phyloP scores from a whole-genome alignment of 2,888 invertebrate genomes.

The Ceriagrion tenellum region DNA sequence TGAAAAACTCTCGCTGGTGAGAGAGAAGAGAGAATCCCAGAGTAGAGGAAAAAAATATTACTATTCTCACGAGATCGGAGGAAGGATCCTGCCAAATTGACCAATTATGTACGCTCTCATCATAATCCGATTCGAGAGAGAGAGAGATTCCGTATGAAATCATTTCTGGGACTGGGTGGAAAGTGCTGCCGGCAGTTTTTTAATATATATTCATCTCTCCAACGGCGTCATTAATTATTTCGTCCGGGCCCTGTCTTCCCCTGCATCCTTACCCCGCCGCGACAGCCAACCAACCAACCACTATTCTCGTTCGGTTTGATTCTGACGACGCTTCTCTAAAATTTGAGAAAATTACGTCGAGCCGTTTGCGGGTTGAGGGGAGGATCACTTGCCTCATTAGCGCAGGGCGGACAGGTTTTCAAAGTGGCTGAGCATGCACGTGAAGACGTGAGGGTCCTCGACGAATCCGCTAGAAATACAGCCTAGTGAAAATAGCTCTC shows the following conservation, averaged over 20 bases:
- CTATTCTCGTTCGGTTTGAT: not conserved
- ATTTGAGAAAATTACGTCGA: not conserved
- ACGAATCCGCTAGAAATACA: not conserved
- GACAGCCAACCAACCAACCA: not conserved
- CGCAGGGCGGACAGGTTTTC: not conserved
- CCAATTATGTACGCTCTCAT: not conserved
- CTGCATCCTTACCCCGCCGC: not conserved
- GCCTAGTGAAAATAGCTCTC: not conserved
- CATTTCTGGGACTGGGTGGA: not conserved
- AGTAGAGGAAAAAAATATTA: not conserved
- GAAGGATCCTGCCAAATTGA: not conserved
- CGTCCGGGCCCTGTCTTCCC: not conserved
- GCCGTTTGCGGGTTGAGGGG: not conserved
- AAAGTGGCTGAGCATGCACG: not conserved
- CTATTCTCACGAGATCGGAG: not conserved
- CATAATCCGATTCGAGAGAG: not conserved
- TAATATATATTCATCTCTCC: not conserved
- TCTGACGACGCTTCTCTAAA: not conserved
- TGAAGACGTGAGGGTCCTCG: not conserved
- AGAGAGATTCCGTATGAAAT: not conserved
- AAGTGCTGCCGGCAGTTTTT: not conserved
- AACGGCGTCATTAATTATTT: not conserved
- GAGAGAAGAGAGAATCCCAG: not conserved
- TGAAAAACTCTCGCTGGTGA: not conserved
- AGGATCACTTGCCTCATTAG: not conserved